Conservation (phyloP, 2,797 vertebrate genomes). For the Lepus oiostolus region DNA sequence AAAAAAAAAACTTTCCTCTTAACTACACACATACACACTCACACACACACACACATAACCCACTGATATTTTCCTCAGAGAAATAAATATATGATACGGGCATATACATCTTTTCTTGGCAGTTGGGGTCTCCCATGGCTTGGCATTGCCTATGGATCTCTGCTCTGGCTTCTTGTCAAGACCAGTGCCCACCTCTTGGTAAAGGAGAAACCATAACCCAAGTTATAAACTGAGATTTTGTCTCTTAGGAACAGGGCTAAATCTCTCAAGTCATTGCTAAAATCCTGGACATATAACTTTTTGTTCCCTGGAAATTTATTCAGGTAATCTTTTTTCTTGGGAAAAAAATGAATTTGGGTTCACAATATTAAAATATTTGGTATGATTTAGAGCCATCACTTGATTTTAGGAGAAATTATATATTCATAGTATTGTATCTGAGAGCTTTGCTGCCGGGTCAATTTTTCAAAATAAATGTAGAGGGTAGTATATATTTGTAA, state of each 20-base stretch:
- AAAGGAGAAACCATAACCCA: neutral
- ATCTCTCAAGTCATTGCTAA: neutral
- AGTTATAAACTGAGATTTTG: neutral
- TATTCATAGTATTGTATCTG: neutral
- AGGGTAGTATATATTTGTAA: neutral
- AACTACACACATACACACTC: neutral
- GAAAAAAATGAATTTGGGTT: neutral
- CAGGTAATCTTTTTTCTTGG: neutral
- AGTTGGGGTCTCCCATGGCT: neutral
- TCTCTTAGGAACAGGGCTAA: neutral
- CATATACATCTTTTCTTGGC: neutral
- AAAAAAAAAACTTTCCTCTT: neutral
- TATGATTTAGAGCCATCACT: neutral
- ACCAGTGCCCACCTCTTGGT: neutral
- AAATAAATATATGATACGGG: neutral
- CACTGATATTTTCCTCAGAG: neutral
- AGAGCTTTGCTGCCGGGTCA: neutral
- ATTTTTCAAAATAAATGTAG: slow-evolving; percentile 31
- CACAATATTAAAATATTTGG: neutral
- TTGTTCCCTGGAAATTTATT: neutral
- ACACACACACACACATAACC: neutral
- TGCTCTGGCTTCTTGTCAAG: neutral
- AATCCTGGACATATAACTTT: neutral
- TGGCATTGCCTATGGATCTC: too few relatives aligned
- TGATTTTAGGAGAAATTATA: slow-evolving; percentile 3